A percentile compares a stretch with the other conserved stretches of the same genome.
These are phyloP conservation scores for Heliconius hewitsoni DNA, from an alignment of 1,140 invertebrate genomes.

Conservation along the genomic window DNA sequence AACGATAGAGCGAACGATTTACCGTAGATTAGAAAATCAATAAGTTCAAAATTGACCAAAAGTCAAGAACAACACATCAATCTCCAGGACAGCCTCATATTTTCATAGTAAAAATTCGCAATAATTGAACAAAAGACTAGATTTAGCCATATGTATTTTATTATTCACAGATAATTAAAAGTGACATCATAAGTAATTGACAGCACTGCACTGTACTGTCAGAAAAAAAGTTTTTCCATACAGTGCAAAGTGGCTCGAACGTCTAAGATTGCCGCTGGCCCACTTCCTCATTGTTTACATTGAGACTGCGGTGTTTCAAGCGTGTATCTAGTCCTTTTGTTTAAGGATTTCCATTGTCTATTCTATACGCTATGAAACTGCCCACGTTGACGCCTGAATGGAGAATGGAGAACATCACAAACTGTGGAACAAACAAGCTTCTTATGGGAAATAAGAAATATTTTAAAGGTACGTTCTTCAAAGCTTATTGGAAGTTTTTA, in stretches of 20 bases:
- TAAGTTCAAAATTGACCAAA: no score
- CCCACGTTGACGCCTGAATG: constrained; percentile 36
- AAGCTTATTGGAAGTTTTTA: neutral
- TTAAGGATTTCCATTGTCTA: constrained; percentile 42
- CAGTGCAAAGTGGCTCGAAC: constrained; percentile 29
- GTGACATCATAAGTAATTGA: neutral
- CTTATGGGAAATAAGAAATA: neutral
- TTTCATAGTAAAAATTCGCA: no score
- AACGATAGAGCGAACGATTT: no score
- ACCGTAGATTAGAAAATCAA: no score
- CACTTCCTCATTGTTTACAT: constrained; percentile 42
- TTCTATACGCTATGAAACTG: constrained; percentile 40
- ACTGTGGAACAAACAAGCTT: constrained; percentile 4
- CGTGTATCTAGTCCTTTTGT: constrained; percentile 45
- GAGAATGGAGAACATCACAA: constrained; percentile 36
- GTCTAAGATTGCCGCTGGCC: constrained; percentile 38
- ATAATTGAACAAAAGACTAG: no score
- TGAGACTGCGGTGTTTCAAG: constrained; percentile 43
- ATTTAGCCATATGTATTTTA: no score
- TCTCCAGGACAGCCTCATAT: no score
- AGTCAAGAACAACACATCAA: no score
- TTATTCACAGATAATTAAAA: no score
- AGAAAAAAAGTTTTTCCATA: neutral
- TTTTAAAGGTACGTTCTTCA: neutral
- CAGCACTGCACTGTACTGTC: neutral